Evolutionary conservation across 2,888 invertebrate genomes (phyloP), one percentile per base, ranked within the genome.

Genomic region (Amphimallon solstitiale): DNA sequence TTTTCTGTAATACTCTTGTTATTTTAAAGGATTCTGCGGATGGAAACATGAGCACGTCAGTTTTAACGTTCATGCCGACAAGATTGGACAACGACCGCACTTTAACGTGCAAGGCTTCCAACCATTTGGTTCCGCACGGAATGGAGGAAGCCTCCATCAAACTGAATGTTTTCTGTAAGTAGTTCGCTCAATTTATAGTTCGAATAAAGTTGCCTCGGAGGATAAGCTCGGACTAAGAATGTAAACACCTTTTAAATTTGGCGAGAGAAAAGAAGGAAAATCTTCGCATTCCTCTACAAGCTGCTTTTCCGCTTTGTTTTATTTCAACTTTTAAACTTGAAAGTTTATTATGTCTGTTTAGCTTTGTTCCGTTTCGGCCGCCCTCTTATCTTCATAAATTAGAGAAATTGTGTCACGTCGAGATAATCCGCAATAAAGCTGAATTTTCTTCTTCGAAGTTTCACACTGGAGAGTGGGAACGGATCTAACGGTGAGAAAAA

Each of bases 161-260:
- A 78, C 86, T 95, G 66, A 92, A 93, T 84, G 90, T 95, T 72
- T 92, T 92, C 83, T 95, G 95, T 95, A 85, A 93, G 95, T 88
- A 81, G 69, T 68, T 75, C 52, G 61, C 51, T 62, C 66, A 66
- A 68, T 68, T 70, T 68, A 70, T 70, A 48, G 64, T 62, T 56
- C 63, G 61, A 66, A 66, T 70, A 68, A 70, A 70, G 51, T 64
- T 19, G 38, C 46, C 35, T 10, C 45, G 45, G 2, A 3, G 63
- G 67, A 69, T 69, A 64, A 65, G 65, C 43, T 17, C 34, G 34
- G 60, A 63, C 63, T 65, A 40, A 62, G 61, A 60, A 66, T 52
- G 69, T 69, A 67, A 69, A 69, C 65, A 67, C 69, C 67, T 69
- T 67, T 69, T 69, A 67, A 69, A 65, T 67, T 69, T 56, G 49